Percentiles rank a stretch among this genome's conserved stretches.
These are phyloP conservation scores for Aphelenchoides besseyi DNA, from an alignment of 1,140 invertebrate species.

Conservation along the genomic window DNA sequence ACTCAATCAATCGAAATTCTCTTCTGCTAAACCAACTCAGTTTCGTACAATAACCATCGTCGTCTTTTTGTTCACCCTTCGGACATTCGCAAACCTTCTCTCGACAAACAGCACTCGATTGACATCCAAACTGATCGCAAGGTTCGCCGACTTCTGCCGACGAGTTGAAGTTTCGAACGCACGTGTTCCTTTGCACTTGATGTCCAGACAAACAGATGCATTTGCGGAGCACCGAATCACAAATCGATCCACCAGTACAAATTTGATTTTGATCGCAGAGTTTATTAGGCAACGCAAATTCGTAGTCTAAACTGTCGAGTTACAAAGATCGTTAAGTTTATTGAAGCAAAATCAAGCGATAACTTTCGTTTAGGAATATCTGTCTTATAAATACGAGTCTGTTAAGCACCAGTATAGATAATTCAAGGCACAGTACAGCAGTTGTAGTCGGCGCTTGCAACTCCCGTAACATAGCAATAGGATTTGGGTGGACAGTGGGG, in stretches of 20 bases:
- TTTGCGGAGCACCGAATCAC: slow-evolving; percentile 33
- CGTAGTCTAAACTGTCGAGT: not conserved
- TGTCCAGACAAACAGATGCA: slow-evolving; percentile 48
- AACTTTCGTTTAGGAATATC: not conserved
- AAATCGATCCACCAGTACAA: slow-evolving; percentile 47
- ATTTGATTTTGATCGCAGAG: slow-evolving; percentile 38
- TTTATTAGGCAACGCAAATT: slow-evolving; percentile 37
- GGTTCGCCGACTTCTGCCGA: slow-evolving; percentile 22
- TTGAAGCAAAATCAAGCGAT: not conserved
- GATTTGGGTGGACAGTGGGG: slow-evolving; percentile 60
- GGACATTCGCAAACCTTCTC: slow-evolving; percentile 8
- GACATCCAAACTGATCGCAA: slow-evolving; percentile 19
- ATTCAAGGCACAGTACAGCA: slow-evolving; percentile 48
- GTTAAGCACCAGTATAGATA: not conserved
- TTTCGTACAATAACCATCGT: slow-evolving; percentile 1
- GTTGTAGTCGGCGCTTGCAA: slow-evolving; percentile 59
- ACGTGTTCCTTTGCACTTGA: slow-evolving; percentile 28
- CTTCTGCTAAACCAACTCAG: not conserved
- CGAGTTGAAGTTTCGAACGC: slow-evolving; percentile 28
- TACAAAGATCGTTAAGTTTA: not conserved
- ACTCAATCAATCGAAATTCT: not conserved
- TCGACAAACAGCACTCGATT: slow-evolving; percentile 11
- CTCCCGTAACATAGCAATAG: slow-evolving; percentile 61
- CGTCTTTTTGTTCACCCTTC: not conserved
- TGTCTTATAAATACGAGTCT: not conserved